phyloP scores from a whole-genome alignment of 92 coral and sea anemone genomes.

The Micromussa lordhowensis region DNA sequence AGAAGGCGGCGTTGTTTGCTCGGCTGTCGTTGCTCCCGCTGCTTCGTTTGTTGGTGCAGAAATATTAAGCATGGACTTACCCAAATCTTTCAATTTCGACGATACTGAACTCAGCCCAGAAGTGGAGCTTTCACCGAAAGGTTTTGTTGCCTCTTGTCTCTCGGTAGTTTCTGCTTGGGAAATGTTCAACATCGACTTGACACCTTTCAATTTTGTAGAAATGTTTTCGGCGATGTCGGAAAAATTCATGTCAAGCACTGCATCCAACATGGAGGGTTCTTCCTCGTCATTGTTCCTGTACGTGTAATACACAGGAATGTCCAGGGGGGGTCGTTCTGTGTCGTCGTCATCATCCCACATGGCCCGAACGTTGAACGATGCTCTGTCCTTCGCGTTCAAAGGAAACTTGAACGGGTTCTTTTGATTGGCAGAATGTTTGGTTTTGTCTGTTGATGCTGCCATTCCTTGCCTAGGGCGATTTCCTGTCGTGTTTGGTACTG shows the following conservation, averaged over 20 bases:
- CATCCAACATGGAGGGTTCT: constrained; percentile 44
- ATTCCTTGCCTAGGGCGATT: constrained; percentile 22
- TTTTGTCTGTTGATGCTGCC: not conserved
- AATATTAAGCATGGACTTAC: constrained; percentile 79
- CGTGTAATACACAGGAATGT: constrained; percentile 78
- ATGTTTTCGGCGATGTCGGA: constrained; percentile 79
- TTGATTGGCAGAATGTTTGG: constrained; percentile 5
- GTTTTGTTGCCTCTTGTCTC: constrained; percentile 13
- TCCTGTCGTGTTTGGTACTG: constrained; percentile 22
- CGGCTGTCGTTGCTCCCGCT: not conserved
- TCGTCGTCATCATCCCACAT: constrained; percentile 59
- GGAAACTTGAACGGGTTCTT: constrained; percentile 35
- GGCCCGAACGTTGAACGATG: constrained; percentile 31
- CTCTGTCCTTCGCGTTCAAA: not conserved
- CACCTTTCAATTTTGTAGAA: constrained; percentile 77
- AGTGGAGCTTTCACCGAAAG: not conserved
- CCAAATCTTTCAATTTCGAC: constrained; percentile 77
- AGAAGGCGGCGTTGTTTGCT: not conserved
- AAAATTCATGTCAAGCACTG: constrained; percentile 64
- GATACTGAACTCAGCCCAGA: constrained; percentile 55
- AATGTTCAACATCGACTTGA: constrained; percentile 78
- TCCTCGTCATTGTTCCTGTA: constrained; percentile 59
- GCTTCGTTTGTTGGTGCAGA: constrained; percentile 57
- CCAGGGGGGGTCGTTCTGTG: constrained; percentile 58
- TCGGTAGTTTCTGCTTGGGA: constrained; percentile 53